A percentile compares a stretch with the other conserved stretches of the same genome.
Evolutionary conservation across 2,888 invertebrate genomes (phyloP).

Genomic region (Aelia acuminata): DNA sequence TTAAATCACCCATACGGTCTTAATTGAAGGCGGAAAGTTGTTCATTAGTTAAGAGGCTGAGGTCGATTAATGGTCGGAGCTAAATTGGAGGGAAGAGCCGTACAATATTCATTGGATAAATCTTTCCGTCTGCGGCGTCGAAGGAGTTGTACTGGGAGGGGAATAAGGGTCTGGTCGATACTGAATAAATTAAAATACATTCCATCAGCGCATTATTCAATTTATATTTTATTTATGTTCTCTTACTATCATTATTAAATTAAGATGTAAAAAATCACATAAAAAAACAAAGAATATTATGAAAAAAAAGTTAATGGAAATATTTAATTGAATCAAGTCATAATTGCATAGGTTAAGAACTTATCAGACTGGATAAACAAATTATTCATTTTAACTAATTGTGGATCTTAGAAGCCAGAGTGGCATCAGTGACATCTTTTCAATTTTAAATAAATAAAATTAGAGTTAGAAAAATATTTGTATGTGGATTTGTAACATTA

Average conservation of each 20-base stretch:
- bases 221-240: background rate
- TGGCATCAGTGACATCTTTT: too few relatives aligned
- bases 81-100: constrained; percentile 47
- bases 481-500: too few relatives aligned
- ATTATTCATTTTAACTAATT: too few relatives aligned
- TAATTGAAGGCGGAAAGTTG: constrained; percentile 47
- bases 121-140: constrained; percentile 29
- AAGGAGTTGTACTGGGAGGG: background rate
- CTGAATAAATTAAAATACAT: constrained; percentile 39
- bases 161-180: background rate
- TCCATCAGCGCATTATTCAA: constrained; percentile 22
- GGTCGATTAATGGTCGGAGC: constrained; percentile 27
- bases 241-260: background rate
- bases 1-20: constrained; percentile 36
- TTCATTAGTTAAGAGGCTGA: constrained; percentile 54
- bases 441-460: too few relatives aligned
- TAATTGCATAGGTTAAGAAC: too few relatives aligned
- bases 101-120: constrained; percentile 55
- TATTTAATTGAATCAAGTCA: background rate
- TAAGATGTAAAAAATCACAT: background rate
- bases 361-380: too few relatives aligned
- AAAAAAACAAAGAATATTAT: background rate
- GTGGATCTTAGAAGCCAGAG: too few relatives aligned
- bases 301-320: too few relatives aligned
- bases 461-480: too few relatives aligned